Percentiles rank a stretch among this genome's conserved stretches.
These are phyloP conservation scores for Pagrus major DNA, from an alignment of 2,113 vertebrate species.

Conservation along the genomic window DNA sequence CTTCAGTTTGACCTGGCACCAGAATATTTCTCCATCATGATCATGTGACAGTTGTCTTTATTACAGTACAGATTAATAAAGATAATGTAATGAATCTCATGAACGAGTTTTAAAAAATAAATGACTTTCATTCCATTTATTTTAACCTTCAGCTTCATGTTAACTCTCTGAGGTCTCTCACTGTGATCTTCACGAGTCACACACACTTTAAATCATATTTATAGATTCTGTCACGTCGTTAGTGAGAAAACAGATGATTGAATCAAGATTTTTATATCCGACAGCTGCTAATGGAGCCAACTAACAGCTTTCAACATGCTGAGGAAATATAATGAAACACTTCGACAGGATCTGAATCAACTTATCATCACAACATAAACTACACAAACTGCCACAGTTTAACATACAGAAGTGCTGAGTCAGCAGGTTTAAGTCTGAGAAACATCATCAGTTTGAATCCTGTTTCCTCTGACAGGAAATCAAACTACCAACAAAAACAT, in stretches of 20 bases:
- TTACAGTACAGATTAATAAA: background rate
- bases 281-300: conserved; percentile 1
- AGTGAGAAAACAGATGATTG: background rate
- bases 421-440: no score
- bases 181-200: background rate
- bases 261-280: background rate
- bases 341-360: no score
- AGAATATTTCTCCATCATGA: background rate
- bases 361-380: no score
- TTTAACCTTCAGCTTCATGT: background rate
- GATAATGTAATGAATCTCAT: background rate
- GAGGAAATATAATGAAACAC: conserved; percentile 15
- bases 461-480: no score
- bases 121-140: background rate
- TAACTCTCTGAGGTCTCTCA: background rate
- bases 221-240: background rate
- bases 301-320: conserved; percentile 2
- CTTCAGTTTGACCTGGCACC: background rate
- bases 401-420: no score
- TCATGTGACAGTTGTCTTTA: background rate
- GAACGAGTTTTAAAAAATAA: background rate
- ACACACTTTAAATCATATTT: background rate
- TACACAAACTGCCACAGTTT: no score
- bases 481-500: no score
- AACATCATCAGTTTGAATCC: no score